A percentile compares a stretch with the other conserved stretches of the same genome.
Conservation (phyloP, 2,888 invertebrate species). For the Tenthredo distinguenda region DNA sequence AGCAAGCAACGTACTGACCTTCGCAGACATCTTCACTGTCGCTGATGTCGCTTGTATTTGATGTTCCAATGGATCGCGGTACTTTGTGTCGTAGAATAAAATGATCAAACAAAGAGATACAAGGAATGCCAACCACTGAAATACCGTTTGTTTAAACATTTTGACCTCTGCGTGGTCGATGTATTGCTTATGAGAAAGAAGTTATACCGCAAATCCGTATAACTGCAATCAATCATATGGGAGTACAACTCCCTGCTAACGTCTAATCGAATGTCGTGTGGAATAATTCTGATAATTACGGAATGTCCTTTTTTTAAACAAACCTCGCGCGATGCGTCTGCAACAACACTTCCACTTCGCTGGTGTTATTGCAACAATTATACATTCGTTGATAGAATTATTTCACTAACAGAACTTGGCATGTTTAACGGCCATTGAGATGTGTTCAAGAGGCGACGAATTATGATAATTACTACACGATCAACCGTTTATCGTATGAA, state of each 20-base stretch:
- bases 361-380: too few species aligned
- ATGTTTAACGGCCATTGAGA: not conserved
- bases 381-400: not conserved
- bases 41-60: not conserved
- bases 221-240: not conserved
- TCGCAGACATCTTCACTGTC: not conserved
- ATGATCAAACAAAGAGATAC: not conserved
- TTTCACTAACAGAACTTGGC: not conserved
- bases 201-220: not conserved
- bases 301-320: too few species aligned
- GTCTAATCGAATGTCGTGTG: too few species aligned
- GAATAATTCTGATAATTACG: too few species aligned
- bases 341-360: too few species aligned
- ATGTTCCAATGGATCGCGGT: not conserved
- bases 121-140: not conserved
- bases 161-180: not conserved
- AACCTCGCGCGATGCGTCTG: too few species aligned
- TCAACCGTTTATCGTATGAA: not conserved
- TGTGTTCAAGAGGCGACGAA: not conserved
- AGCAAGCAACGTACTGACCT: not conserved
- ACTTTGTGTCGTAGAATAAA: not conserved
- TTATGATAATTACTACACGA: not conserved
- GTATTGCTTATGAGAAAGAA: too few species aligned
- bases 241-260: not conserved
- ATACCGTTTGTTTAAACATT: not conserved